Evolutionary conservation across 1,140 invertebrate species (phyloP).

Genomic region (Bicyclus anynana): DNA sequence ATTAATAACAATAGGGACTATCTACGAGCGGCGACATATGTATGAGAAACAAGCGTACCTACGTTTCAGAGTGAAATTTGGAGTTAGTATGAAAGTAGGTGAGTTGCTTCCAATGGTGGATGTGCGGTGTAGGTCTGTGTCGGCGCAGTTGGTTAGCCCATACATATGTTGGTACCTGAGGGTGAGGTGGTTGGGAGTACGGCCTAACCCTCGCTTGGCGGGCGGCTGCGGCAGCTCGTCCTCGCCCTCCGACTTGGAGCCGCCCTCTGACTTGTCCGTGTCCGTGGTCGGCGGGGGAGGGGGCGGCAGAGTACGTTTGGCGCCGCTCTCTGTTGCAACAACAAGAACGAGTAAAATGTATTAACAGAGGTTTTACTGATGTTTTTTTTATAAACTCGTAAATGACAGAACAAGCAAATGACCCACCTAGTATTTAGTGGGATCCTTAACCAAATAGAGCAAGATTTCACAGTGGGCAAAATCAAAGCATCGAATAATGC

Average conservation of each 20-base stretch:
- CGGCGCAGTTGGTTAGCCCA: conserved; percentile 43
- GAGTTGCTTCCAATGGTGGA: conserved; percentile 12
- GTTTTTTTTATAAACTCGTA: no score
- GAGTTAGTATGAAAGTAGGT: conserved; percentile 24
- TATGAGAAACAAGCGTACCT: conserved; percentile 63
- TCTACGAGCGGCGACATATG: conserved; percentile 53
- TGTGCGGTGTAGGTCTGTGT: conserved; percentile 24
- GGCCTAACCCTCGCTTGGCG: conserved; percentile 87
- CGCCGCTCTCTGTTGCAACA: conserved; percentile 35
- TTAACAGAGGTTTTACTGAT: no score
- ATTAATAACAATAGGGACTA: conserved; percentile 8
- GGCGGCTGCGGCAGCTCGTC: conserved; percentile 86
- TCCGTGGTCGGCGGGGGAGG: conserved; percentile 44
- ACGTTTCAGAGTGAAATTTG: conserved; percentile 40
- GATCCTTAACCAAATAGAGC: no score
- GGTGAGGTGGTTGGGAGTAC: conserved; percentile 94
- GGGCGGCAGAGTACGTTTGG: conserved; percentile 43
- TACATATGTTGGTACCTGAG: conserved; percentile 81
- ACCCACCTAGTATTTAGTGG: no score
- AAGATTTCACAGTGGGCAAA: no score
- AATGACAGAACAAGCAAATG: no score
- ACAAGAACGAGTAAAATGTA: conserved; percentile 1
- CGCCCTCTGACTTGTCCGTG: conserved; percentile 81
- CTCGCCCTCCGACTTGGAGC: conserved; percentile 91
- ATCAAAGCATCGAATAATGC: no score